These are phyloP conservation scores for Trachymyrmex cornetzi DNA, from an alignment of 1,140 invertebrate species.

Conservation along the genomic window DNA sequence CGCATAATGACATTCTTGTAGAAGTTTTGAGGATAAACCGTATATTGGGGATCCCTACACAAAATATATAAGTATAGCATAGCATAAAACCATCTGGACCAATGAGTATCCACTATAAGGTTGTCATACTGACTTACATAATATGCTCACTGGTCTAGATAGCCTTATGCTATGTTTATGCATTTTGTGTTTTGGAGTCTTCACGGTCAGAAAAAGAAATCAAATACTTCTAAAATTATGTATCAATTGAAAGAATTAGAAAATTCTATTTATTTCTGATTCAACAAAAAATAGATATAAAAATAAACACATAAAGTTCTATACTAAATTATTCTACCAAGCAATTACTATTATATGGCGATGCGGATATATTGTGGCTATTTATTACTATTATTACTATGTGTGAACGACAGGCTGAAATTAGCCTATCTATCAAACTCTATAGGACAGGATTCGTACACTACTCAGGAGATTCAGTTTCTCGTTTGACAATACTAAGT, in stretches of 20 bases:
- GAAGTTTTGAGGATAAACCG: not conserved
- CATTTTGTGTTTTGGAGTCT: too few relatives aligned
- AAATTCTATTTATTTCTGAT: not conserved
- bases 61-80: too few relatives aligned
- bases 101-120: too few relatives aligned
- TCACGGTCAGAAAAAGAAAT: not conserved
- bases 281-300: constrained; percentile 17
- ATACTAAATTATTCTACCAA: constrained; percentile 65
- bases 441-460: constrained; percentile 51
- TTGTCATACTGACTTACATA: too few relatives aligned
- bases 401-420: constrained; percentile 28
- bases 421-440: constrained; percentile 46
- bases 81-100: too few relatives aligned
- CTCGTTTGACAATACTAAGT: constrained; percentile 39
- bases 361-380: constrained; percentile 59
- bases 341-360: constrained; percentile 47
- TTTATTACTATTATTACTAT: constrained; percentile 51
- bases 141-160: too few relatives aligned
- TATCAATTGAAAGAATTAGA: constrained; percentile 18
- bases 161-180: too few relatives aligned
- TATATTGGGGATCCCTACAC: not conserved
- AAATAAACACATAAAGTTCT: constrained; percentile 48
- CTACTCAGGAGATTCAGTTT: constrained; percentile 56
- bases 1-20: not conserved
- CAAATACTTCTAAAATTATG: constrained; percentile 2